These are phyloP conservation scores for Chrosomus eos DNA, from an alignment of 2,797 vertebrate species.

Conservation along the genomic window DNA sequence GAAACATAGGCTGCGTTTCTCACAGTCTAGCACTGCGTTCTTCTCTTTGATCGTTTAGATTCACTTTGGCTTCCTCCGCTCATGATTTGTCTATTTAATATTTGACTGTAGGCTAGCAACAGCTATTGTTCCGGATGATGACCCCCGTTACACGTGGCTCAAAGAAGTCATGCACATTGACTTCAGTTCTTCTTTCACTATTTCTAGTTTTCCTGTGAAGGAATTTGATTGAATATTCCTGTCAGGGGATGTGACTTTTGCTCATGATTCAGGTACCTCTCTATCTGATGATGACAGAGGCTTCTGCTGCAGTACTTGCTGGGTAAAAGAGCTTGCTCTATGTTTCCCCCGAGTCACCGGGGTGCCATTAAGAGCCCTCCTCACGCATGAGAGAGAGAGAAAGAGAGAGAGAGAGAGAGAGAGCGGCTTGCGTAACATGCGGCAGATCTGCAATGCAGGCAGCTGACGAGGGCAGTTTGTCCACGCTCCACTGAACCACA, in stretches of 20 bases:
- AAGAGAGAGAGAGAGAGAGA: constrained; percentile 29
- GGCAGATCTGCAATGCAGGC: constrained; percentile 44
- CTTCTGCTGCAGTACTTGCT: constrained; percentile 22
- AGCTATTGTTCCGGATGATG: constrained; percentile 47
- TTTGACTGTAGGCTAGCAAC: constrained; percentile 41
- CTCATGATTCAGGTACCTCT: not conserved
- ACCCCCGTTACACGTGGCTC: constrained; percentile 16
- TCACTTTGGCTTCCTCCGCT: not conserved
- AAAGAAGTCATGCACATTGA: constrained; percentile 23
- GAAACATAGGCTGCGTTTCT: constrained; percentile 42
- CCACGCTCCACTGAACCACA: constrained; percentile 55
- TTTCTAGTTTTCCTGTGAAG: not conserved
- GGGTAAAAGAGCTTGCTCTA: constrained; percentile 35
- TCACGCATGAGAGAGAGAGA: constrained; percentile 15
- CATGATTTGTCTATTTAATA: constrained; percentile 27
- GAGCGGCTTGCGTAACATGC: constrained; percentile 47
- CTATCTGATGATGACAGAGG: constrained; percentile 20
- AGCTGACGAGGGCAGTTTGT: constrained; percentile 53
- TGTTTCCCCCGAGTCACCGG: constrained; percentile 36
- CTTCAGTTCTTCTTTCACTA: not conserved
- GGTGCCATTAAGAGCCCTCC: constrained; percentile 48
- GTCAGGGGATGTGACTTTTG: constrained; percentile 8
- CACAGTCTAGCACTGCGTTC: constrained; percentile 3
- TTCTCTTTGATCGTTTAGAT: constrained; percentile 3
- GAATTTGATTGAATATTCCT: not conserved